Evolutionary conservation across 2,797 vertebrate species (phyloP).

Genomic region (Galaxias olidus): DNA sequence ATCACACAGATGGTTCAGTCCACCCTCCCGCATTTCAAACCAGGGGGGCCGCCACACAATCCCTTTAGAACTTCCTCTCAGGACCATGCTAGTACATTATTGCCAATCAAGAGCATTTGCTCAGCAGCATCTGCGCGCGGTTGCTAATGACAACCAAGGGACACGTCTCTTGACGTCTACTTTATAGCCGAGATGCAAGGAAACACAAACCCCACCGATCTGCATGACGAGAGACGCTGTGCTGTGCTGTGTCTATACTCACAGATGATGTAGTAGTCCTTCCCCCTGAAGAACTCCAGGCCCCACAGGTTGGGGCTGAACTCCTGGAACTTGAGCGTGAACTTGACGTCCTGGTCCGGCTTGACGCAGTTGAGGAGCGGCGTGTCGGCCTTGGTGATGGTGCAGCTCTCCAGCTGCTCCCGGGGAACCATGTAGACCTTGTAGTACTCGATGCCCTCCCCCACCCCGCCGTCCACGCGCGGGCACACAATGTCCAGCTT

Average conservation of each 20-base stretch:
- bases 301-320: constrained; percentile 98
- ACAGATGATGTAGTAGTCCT: constrained; percentile 99
- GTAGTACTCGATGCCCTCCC: constrained; percentile 93
- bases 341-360: constrained; percentile 98
- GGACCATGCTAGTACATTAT: constrained; percentile 34
- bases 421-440: constrained; percentile 97
- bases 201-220: background rate
- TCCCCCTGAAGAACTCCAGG: constrained; percentile 95
- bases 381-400: constrained; percentile 94
- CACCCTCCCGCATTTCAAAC: constrained; percentile 64
- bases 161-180: no score
- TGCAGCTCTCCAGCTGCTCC: constrained; percentile 95
- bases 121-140: constrained; percentile 17
- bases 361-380: constrained; percentile 96
- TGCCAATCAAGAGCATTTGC: constrained; percentile 14
- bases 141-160: background rate
- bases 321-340: constrained; percentile 99
- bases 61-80: constrained; percentile 53
- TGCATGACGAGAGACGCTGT: background rate
- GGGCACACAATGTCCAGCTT: constrained; percentile 99
- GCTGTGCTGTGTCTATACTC: constrained; percentile 68
- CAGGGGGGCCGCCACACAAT: constrained; percentile 52
- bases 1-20: constrained; percentile 70
- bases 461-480: constrained; percentile 88
- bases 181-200: background rate